Evolutionary conservation across 2,113 vertebrate species (phyloP), one percentile per base, ranked within the genome.

Genomic region (Malurus cyaneus): DNA sequence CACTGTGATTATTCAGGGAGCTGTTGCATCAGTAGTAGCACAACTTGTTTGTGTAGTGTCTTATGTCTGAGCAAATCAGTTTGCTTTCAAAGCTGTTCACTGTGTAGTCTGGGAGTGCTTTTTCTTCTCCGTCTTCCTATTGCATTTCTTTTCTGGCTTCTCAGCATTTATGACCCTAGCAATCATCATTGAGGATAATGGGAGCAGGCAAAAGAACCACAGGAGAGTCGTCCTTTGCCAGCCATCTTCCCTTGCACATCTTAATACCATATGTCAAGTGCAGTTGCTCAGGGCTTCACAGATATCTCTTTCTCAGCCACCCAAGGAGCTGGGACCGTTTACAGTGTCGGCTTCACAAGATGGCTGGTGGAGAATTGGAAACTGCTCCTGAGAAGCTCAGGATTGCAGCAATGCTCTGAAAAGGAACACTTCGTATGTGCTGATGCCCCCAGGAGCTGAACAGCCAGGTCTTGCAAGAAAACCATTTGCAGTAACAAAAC

Each of bases 221-320:
- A 84, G 91, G 95, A 96, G 95, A 88, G 91, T 92, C 3, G 0
- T 88, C 41, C 72, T 86, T 72, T 95, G 92, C 95, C 91, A 96
- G 86, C 95, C 95, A 81, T 81, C 56, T 95, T 93, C 80, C 53
- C 86, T 59, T 91, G 88, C 94, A 96, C 88, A 26, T 93, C 91
- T 96, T 96, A 94, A 96, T 95, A 91, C 96, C 77, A 60, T 93
- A 89, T 93, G 95, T 97, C 96, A 96, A 95, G 86, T 93, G 57
- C 92, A 74, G 92, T 97, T 94, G 92, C 95, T 93, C 83, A 72
- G 86, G 32, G 83, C 89, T 93, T 65, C 50, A 44, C 80, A 91
- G 91, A 81, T 94, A 83, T 79, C 94, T 95, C 91, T 96, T 80
- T 96, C 69, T 96, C 80, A 92, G 86, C 77, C 89, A 46, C 80